Percentiles rank a stretch among this genome's conserved stretches.
phyloP scores from a whole-genome alignment of 2,888 invertebrate species.

The Cylindroiulus punctatus region DNA sequence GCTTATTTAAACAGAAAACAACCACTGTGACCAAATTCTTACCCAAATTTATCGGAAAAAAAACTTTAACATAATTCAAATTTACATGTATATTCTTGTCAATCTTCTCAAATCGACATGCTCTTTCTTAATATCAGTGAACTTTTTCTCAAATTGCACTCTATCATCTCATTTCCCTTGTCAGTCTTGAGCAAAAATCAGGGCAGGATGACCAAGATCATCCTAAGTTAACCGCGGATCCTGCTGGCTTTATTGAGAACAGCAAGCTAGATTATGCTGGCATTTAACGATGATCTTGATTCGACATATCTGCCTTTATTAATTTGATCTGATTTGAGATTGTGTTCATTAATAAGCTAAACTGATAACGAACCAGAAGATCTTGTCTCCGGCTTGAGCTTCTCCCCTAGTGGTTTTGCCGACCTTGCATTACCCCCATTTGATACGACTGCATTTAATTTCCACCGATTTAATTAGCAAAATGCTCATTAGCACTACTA shows the following conservation, averaged over 20 bases:
- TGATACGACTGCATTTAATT: background rate
- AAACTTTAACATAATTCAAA: no score
- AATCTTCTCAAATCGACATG: no score
- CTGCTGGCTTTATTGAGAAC: background rate
- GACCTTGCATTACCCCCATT: background rate
- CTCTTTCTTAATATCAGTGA: no score
- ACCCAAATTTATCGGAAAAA: no score
- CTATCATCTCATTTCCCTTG: no score
- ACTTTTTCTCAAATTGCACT: no score
- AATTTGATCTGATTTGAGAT: background rate
- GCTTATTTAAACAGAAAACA: no score
- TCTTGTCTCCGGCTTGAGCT: constrained; percentile 30
- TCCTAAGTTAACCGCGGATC: background rate
- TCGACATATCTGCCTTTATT: background rate
- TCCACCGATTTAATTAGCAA: background rate
- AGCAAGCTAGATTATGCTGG: background rate
- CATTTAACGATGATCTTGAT: background rate
- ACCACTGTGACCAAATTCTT: no score
- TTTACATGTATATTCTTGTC: no score
- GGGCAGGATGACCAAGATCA: no score
- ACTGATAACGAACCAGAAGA: background rate
- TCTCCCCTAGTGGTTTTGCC: background rate
- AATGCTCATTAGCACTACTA: background rate
- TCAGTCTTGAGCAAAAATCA: no score
- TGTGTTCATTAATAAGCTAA: background rate